Base-by-base conservation (phyloP, 2,888 invertebrate species). In the Kuschelorhynchus macadamiae region DNA sequence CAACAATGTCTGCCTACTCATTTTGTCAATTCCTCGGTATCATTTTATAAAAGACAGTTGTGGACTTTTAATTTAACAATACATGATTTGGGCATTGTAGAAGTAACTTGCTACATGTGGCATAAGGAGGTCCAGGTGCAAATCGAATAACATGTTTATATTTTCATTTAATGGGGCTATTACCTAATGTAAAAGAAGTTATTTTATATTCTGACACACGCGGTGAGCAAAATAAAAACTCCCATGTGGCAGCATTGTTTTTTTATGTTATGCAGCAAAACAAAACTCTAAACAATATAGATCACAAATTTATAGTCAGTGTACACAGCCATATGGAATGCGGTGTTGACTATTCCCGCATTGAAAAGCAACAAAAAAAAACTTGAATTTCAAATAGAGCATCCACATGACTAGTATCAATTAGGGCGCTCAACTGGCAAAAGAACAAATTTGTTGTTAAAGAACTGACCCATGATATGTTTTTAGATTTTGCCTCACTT, bases 291-390 rank as follows among this genome's bases (percentile, higher is more conserved):
- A 20, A 36, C 25, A 46, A 17, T n/a, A 50, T 72, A 32, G 52
- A 70, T 25, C 70, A 71, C 36, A 71, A 67, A 50, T 71, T 72
- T 44, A 46, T 68, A 18, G 46, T 59, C n/a, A 32, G 47, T 3
- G 71, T 68, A 7, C 73, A 46, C 52, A 72, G 41, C 20, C 72
- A 49, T 42, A 64, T 56, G 67, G 55, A 69, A 46, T 56, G 72
- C 56, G 71, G 69, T 44, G 55, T 49, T 9, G 68, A 72, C 30
- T 46, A 68, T 53, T 39, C 61, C 11, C 30, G 67, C 7, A 72
- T 70, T 32, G 59, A 60, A 42, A 67, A 61, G 12, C 44, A 70
- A n/a, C 70, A 64, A n/a, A 57, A 62, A 70, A n/a, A 61, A 67
- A 32, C 9, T 39, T n/a, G 20, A 56, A 25, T 12, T 33, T 16